A percentile compares a stretch with the other conserved stretches of the same genome.
phyloP scores from a whole-genome alignment of 2,113 vertebrate species.

The Melospiza georgiana region DNA sequence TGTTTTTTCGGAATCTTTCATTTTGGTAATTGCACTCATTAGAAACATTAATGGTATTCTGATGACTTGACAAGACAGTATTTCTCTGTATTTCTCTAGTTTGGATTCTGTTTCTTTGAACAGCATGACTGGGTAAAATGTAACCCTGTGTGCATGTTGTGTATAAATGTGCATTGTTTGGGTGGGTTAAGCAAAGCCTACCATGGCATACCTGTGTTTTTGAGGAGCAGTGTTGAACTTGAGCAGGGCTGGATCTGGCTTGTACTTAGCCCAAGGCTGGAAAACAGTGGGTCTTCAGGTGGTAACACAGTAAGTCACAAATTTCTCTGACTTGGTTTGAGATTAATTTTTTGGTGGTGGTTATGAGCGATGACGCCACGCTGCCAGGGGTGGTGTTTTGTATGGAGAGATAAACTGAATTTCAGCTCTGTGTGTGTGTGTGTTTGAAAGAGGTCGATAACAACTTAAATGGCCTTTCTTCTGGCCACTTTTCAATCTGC shows the following conservation, averaged over 20 bases:
- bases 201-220: slow-evolving; percentile 24
- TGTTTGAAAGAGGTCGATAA: slow-evolving; percentile 11
- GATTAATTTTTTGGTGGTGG: background rate
- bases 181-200: background rate
- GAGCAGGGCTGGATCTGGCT: slow-evolving; percentile 40
- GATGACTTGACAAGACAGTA: background rate
- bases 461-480: slow-evolving; percentile 20
- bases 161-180: background rate
- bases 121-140: background rate
- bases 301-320: slow-evolving; percentile 29
- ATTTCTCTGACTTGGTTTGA: slow-evolving; percentile 36
- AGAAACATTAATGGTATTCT: background rate
- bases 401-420: slow-evolving; percentile 25
- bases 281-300: slow-evolving; percentile 51
- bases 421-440: background rate
- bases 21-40: slow-evolving; percentile 29
- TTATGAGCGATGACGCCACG: background rate
- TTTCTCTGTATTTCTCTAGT: background rate
- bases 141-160: background rate
- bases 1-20: background rate
- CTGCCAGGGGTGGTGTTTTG: slow-evolving; percentile 53
- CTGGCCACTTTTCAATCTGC: slow-evolving; percentile 25
- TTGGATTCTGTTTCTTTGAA: background rate
- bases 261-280: slow-evolving; percentile 46
- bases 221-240: slow-evolving; percentile 12